Evolutionary conservation across 2,888 invertebrate species (phyloP), one percentile per base, ranked within the genome.

Genomic region (Cosmopolites sordidus): DNA sequence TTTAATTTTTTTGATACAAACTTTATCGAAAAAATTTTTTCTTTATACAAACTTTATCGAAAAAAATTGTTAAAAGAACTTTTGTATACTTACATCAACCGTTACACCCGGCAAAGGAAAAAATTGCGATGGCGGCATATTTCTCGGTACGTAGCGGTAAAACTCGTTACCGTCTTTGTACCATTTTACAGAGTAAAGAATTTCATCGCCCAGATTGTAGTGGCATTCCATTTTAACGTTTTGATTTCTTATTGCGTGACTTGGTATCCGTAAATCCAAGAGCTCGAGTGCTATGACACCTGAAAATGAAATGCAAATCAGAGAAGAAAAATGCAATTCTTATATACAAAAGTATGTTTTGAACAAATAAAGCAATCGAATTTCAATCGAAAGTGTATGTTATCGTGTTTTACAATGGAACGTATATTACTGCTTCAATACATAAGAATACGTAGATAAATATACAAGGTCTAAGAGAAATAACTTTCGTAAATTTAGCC

Each of bases 151-250:
- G 74, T 85, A 91, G 58, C 92, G 80, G 78, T 89, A 92, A 78
- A 92, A 91, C 76, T 92, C 92, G 73, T 87, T 84, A 61, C 90
- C 91, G 71, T 91, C 90, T 72, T 91, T 92, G 78, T 92, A 92
- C 92, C 92, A 92, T 76, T 92, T 92, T 66, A 92, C 91, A 27
- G 91, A 90, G 75, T 92, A 92, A 43, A 92, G 78, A 44, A 83
- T 83, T 72, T 92, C 91, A 2, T 83, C 84, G 63, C 90, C 89
- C 70, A 92, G 78, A 74, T 88, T 85, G 78, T 88, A 92, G 71
- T 86, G 84, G 75, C 92, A 92, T 70, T 87, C 87, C 63, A 92
- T 76, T 51, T 81, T 78, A 33, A 89, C 88, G 63, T 83, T 83
- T 69, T 87, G 84, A 64, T 88, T 86, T 58, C 87, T 79, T 54